Base-by-base conservation (phyloP, 2,797 vertebrate species). In the Monodelphis domestica region DNA sequence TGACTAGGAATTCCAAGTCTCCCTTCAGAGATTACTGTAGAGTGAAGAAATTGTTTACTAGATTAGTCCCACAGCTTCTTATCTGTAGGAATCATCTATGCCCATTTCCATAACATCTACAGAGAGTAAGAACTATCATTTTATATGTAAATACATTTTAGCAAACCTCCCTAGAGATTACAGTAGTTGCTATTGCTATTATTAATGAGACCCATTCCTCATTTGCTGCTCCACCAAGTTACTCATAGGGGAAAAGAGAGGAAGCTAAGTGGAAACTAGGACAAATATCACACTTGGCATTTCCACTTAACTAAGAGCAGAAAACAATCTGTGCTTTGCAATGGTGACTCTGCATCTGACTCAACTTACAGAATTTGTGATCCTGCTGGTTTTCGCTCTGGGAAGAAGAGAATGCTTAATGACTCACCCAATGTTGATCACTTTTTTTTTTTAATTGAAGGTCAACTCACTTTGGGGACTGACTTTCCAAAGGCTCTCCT, bases 81-180 rank as follows among this genome's bases (percentile, higher is more conserved):
- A 94, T 95, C 51, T 91, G 84, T 91, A 63, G 51, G 50, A 95
- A 93, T 96, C 89, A 97, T 59, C 70, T 50, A 54, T 89, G 55
- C 15, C 90, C 11, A 95, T 91, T 97, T 96, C 91, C 87, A 56
- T 89, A 94, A 89, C 70, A 78, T 95, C 95, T 91, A 93, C 4
- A 95, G 95, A 95, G 93, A 96, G 53, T 95, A 88, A 96, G 89
- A 96, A 95, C 94, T 94, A 96, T 97, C 89, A 96, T 90, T 97
- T 94, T 97, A 93, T 95, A 93, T 95, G 91, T 97, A 97, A 97
- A 97, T 97, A 97, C 90, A 95, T 78, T 95, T n/a, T 96, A 59
- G 53, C 30, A 5, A 50, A 17, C 14, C 11, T 51, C 87, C 12
- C 51, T 88, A 12, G 26, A 53, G 51, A 53, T 29, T 53, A 53